Conservation (phyloP, 2,113 vertebrate species). For the Erinaceus europaeus region DNA sequence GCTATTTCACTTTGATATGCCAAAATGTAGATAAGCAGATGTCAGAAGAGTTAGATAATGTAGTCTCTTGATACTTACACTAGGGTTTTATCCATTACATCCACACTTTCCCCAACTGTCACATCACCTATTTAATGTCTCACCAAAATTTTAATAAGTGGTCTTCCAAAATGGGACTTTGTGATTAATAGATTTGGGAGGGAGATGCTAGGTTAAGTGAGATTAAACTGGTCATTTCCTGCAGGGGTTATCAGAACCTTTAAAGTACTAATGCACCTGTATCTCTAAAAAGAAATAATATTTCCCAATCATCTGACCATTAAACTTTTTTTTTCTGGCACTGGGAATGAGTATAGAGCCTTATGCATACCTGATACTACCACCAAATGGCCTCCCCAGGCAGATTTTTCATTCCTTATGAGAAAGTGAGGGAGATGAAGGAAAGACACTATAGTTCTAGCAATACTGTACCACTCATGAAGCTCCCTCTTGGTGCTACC, state of each 20-base stretch:
- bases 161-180: too few relatives aligned
- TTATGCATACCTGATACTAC: too few relatives aligned
- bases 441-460: too few relatives aligned
- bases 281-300: not conserved
- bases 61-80: not conserved
- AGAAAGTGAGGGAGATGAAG: too few relatives aligned
- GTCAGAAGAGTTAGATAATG: not conserved
- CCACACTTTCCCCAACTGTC: constrained; percentile 13
- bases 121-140: not conserved
- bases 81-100: not conserved
- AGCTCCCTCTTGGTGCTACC: too few relatives aligned
- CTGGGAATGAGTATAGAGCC: too few relatives aligned
- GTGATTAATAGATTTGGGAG: not conserved
- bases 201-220: not conserved
- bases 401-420: too few relatives aligned
- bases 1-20: not conserved
- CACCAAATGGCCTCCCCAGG: too few relatives aligned
- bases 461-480: too few relatives aligned
- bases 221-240: not conserved
- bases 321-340: not conserved
- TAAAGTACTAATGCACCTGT: not conserved
- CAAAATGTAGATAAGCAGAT: constrained; percentile 12
- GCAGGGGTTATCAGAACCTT: not conserved
- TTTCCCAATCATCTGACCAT: not conserved
- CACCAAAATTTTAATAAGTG: not conserved